Percentiles rank a stretch among this genome's conserved stretches.
Conservation (phyloP, 2,113 vertebrate species). For the Helogale parvula region DNA sequence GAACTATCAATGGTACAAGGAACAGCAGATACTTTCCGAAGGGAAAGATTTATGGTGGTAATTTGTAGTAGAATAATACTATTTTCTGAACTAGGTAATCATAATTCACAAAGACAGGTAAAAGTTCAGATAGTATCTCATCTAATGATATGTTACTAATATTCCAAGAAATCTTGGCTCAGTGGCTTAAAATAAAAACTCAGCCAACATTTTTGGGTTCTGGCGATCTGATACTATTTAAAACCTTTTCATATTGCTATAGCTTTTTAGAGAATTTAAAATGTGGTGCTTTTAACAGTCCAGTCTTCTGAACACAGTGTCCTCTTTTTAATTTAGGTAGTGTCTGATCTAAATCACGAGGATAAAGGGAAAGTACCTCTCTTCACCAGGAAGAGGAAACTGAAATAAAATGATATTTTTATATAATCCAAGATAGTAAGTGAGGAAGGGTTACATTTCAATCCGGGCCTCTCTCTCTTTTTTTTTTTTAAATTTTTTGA, state of each 20-base stretch:
- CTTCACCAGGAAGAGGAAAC: neutral
- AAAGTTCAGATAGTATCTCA: slow-evolving; percentile 49
- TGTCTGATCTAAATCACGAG: slow-evolving; percentile 4
- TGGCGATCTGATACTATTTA: neutral
- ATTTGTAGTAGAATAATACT: slow-evolving; percentile 50
- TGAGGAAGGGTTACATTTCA: neutral
- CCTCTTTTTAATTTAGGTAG: slow-evolving; percentile 3
- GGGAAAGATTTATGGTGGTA: slow-evolving; percentile 36
- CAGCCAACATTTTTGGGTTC: neutral
- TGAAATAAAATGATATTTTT: neutral
- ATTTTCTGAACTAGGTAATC: slow-evolving; percentile 54
- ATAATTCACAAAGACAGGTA: slow-evolving; percentile 50
- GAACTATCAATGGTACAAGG: slow-evolving; percentile 41
- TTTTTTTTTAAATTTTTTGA: no score
- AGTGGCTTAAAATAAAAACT: slow-evolving; percentile 12
- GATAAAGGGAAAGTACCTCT: neutral
- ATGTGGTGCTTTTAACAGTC: neutral
- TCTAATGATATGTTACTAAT: slow-evolving; percentile 48
- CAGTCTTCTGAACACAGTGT: neutral
- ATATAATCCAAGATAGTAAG: neutral
- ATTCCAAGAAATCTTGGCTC: slow-evolving; percentile 32
- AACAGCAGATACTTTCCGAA: slow-evolving; percentile 39
- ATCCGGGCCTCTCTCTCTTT: no score
- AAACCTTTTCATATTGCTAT: neutral
- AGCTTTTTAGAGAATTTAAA: slow-evolving; percentile 5